These are phyloP conservation scores for Hypsopygia costalis DNA, from an alignment of 2,888 invertebrate species.

Conservation along the genomic window DNA sequence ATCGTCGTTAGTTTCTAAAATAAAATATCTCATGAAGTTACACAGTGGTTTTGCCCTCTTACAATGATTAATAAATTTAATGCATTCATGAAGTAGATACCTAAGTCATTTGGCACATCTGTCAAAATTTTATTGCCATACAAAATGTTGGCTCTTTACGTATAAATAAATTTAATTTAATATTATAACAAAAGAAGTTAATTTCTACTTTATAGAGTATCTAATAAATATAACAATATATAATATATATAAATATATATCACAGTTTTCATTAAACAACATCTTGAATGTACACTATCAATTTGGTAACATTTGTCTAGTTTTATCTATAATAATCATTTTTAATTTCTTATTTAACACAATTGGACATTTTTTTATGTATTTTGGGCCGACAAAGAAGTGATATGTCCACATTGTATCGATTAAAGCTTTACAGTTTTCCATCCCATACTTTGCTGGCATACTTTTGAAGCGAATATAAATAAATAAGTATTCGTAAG, in stretches of 20 bases:
- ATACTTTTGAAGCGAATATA: constrained; percentile 15
- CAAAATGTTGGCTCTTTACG: constrained; percentile 18
- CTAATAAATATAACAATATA: constrained; percentile 50
- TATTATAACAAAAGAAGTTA: constrained; percentile 30
- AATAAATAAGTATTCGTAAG: constrained; percentile 9
- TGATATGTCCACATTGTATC: constrained; percentile 59
- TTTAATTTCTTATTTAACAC: constrained; percentile 35
- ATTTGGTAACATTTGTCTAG: constrained; percentile 41
- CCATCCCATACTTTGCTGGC: constrained; percentile 25
- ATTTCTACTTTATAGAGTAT: constrained; percentile 35
- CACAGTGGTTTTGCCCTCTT: too few relatives aligned
- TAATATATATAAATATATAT: constrained; percentile 35
- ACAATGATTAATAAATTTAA: too few relatives aligned
- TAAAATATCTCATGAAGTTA: too few relatives aligned
- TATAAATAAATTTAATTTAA: constrained; percentile 16
- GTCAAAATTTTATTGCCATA: constrained; percentile 24
- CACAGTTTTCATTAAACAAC: constrained; percentile 58
- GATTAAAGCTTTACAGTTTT: constrained; percentile 58
- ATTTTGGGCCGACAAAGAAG: constrained; percentile 33
- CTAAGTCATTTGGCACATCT: constrained; percentile 33
- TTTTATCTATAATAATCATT: constrained; percentile 28
- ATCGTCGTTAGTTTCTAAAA: too few relatives aligned
- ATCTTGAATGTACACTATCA: constrained; percentile 43
- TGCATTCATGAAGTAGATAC: constrained; percentile 1
- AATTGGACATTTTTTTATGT: constrained; percentile 40